Conservation (phyloP, 2,797 vertebrate species). For the Novumbra hubbsi region DNA sequence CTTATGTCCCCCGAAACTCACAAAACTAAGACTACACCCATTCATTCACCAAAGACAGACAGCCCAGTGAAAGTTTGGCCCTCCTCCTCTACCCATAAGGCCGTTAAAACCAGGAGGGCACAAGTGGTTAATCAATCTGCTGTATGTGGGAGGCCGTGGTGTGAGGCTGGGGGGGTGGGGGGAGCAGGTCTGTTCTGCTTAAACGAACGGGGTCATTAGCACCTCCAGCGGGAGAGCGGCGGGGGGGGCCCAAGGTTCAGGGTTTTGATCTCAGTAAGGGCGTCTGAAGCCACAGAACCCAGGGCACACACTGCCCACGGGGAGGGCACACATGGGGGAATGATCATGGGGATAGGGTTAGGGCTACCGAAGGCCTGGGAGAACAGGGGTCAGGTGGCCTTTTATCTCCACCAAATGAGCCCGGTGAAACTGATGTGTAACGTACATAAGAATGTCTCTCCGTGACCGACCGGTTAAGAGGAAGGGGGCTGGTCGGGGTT, state of each 20-base stretch:
- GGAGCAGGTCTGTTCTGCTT: slow-evolving; percentile 8
- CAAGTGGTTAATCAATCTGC: slow-evolving; percentile 71
- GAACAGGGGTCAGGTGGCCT: slow-evolving; percentile 74
- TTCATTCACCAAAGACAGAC: slow-evolving; percentile 51
- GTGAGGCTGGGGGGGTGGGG: neutral
- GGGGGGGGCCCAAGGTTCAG: slow-evolving; percentile 51
- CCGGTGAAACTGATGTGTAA: slow-evolving; percentile 49
- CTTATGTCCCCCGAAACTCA: slow-evolving; percentile 32
- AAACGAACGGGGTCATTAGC: slow-evolving; percentile 72
- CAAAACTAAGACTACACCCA: slow-evolving; percentile 40
- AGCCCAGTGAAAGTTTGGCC: slow-evolving; percentile 62
- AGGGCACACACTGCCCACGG: slow-evolving; percentile 62
- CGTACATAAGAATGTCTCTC: slow-evolving; percentile 56
- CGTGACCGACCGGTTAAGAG: slow-evolving; percentile 59
- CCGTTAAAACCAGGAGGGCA: slow-evolving; percentile 52
- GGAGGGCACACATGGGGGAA: slow-evolving; percentile 74
- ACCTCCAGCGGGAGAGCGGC: slow-evolving; percentile 61
- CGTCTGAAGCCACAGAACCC: slow-evolving; percentile 63
- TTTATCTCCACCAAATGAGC: slow-evolving; percentile 67
- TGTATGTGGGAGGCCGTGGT: slow-evolving; percentile 44
- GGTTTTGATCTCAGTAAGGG: slow-evolving; percentile 68
- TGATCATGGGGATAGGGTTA: no score
- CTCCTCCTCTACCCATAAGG: slow-evolving; percentile 38
- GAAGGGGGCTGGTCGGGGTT: slow-evolving; percentile 27
- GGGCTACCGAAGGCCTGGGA: slow-evolving; percentile 18